Evolutionary conservation across 1,140 invertebrate genomes (phyloP), one percentile per base, ranked within the genome.

Genomic region (Atopsyche davidsoni): DNA sequence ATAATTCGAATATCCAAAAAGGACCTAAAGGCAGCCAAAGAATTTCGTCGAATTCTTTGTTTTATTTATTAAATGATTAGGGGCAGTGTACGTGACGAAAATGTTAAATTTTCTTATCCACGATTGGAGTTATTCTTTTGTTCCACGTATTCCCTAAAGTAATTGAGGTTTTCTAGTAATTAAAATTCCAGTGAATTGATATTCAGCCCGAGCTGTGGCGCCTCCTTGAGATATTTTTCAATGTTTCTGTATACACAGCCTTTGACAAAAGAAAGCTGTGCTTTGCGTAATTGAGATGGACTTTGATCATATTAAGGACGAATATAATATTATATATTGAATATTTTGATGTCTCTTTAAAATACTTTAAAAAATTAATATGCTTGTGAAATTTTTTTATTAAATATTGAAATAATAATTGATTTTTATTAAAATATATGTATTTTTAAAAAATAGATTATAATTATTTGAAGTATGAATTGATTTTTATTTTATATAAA

Each of bases 121-220:
- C 16, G n/a, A 13, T 11, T 16, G 3, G n/a, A 34, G 32, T 34
- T 16, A 34, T 16, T 13, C 16, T 34, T 34, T 34, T 13, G 16
- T 34, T 34, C n/a, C 16, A 34, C 16, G n/a, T 34, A 34, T 34
- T 34, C 32, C 16, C 32, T 16, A 34, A 34, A 16, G 32, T 16
- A 16, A 34, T 34, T 13, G 16, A 34, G 32, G 32, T 34, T 13
- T 34, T 34, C 11, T 16, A 16, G 16, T 34, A 34, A 34, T 34
- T 34, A 34, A 34, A 34, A 34, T 34, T 34, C 32, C 32, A 34
- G 32, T 16, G n/a, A 34, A 34, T 34, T 34, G 16, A 34, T 13
- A 34, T 34, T 34, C 16, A 34, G 16, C n/a, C n/a, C n/a, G 32
- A 34, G 16, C 32, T 11, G n/a, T 34, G 32, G 32, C 16, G 32